Evolutionary conservation across 2,888 invertebrate genomes (phyloP), one percentile per base, ranked within the genome.

Genomic region (Sminthurinus aureus): DNA sequence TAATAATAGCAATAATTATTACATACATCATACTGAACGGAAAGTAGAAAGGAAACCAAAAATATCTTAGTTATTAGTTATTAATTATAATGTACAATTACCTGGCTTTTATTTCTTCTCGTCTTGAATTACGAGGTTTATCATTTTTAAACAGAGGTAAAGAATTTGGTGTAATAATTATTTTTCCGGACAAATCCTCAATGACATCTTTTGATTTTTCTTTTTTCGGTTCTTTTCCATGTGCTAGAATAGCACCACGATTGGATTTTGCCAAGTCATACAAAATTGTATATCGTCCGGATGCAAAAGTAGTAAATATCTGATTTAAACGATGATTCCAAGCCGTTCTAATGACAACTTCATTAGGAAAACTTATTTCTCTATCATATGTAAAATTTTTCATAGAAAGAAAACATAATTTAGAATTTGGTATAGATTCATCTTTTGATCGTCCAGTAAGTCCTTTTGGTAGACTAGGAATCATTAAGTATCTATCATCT

Each of bases 251-350:
- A 0, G 98, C 98, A 0, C 99, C 99, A 6, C 98, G 92, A 83
- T 96, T 92, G 89, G 98, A 98, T 73, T 93, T 93, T 83, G 94
- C 93, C 0, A 95, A 94, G 89, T 98, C 98, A 89, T 98, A 99
- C 90, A 95, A 97, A 82, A 97, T 94, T 89, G 96, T 96, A 0
- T 97, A 94, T 0, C 93, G 92, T 0, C 99, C 99, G 90, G 97
- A 96, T 0, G 97, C 97, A 88, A 96, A 96, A 0, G 98, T 96
- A 0, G 96, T 94, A 86, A 98, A 96, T 71, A 99, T 94, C 90
- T 99, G 99, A 90, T 99, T 99, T n/a, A 99, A 91, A 90, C 97
- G 96, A 0, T 99, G 96, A 91, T 99, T 99, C 99, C 99, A 99
- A 0, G 96, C 90, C 0, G 95, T 93, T 90, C 98, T 95, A 0